A percentile compares a stretch with the other conserved stretches of the same genome.
These are phyloP conservation scores for Benthosema pterotum DNA, from an alignment of 2,797 vertebrate species.

Conservation along the genomic window DNA sequence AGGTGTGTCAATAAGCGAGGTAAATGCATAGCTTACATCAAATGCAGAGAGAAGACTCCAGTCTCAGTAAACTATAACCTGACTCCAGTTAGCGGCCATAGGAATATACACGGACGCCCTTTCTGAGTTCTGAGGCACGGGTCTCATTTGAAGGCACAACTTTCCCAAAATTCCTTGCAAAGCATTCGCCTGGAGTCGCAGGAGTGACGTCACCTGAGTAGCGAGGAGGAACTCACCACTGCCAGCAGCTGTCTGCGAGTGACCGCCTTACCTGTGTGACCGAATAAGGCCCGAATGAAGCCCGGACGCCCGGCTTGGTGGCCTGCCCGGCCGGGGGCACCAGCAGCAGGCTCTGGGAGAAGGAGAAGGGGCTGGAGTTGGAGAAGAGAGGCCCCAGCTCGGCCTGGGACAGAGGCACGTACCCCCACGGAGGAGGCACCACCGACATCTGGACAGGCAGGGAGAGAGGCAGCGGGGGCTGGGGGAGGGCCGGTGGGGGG, in stretches of 20 bases:
- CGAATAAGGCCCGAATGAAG: constrained; percentile 75
- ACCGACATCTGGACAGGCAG: constrained; percentile 67
- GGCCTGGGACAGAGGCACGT: constrained; percentile 69
- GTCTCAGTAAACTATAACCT: no score
- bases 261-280: constrained; percentile 67
- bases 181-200: no score
- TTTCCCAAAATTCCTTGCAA: no score
- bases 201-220: no score
- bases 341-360: constrained; percentile 72
- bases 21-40: no score
- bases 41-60: no score
- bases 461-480: constrained; percentile 59
- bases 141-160: no score
- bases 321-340: constrained; percentile 42
- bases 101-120: no score
- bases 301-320: constrained; percentile 58
- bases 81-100: no score
- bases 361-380: constrained; percentile 79
- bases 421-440: constrained; percentile 58
- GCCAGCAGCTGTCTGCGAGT: neutral
- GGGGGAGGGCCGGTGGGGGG: constrained; percentile 46
- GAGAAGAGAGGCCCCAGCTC: constrained; percentile 74
- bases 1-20: no score
- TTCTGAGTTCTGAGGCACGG: no score
- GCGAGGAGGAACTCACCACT: no score